phyloP scores from a whole-genome alignment of 2,797 vertebrate genomes.

The Serranus cabrilla region DNA sequence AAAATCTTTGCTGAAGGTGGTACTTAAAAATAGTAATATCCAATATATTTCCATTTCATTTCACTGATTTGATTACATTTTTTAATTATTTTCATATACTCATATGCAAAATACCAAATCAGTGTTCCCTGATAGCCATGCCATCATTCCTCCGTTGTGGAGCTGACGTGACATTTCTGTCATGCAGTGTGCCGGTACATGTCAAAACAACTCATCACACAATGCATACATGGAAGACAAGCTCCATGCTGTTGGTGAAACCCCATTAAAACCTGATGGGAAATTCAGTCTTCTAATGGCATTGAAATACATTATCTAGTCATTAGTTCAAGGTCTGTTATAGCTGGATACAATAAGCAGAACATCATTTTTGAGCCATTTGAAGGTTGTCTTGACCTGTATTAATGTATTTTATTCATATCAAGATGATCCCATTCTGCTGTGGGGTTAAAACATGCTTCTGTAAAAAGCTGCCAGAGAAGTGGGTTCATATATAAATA shows the following conservation, averaged over 20 bases:
- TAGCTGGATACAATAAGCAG: constrained; percentile 25
- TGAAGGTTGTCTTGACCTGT: constrained; percentile 11
- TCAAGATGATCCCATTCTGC: constrained; percentile 2
- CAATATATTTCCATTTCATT: not conserved
- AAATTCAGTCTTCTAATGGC: constrained; percentile 12
- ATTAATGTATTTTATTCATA: constrained; percentile 17
- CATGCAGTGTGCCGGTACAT: constrained; percentile 7
- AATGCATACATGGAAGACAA: constrained; percentile 21
- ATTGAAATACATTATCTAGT: constrained; percentile 22
- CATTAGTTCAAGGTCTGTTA: constrained; percentile 21
- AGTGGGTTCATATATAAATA: not conserved
- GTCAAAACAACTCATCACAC: constrained; percentile 55
- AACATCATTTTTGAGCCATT: not conserved
- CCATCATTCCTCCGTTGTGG: constrained; percentile 2
- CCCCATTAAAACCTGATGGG: constrained; percentile 43
- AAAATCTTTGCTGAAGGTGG: not conserved
- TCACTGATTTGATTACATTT: constrained; percentile 9
- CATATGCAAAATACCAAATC: constrained; percentile 34
- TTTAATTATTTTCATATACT: not conserved
- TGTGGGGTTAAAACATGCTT: not conserved
- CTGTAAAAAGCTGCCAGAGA: not conserved
- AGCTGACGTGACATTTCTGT: constrained; percentile 43
- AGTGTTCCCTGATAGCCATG: constrained; percentile 12
- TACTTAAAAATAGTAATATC: not conserved
- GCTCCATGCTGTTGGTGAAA: constrained; percentile 38